Conservation (phyloP, 92 coral and sea anemone genomes). For the Parazoanthus darwini region DNA sequence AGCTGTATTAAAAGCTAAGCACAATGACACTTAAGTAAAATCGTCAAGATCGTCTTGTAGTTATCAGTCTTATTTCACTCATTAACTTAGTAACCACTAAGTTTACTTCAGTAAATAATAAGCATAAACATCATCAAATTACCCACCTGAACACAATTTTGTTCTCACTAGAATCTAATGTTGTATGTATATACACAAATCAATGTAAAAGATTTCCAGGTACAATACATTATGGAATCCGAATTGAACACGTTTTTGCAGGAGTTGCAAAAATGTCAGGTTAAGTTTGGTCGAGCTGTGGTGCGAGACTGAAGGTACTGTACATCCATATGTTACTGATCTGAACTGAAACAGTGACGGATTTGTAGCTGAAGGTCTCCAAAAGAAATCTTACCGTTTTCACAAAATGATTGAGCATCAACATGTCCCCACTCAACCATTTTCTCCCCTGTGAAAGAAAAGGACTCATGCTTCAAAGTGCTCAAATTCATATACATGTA, state of each 20-base stretch:
- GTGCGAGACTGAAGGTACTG: neutral
- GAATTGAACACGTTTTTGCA: too few species aligned
- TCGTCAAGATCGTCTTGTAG: too few species aligned
- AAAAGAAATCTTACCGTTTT: conserved; percentile 70
- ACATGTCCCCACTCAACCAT: conserved; percentile 88
- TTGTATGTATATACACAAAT: too few species aligned
- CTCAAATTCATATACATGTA: neutral
- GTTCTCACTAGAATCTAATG: too few species aligned
- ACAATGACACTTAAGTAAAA: too few species aligned
- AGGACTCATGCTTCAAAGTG: neutral
- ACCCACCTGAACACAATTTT: neutral
- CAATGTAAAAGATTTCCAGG: too few species aligned
- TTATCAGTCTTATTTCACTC: too few species aligned
- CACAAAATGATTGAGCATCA: conserved; percentile 92
- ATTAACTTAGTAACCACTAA: neutral
- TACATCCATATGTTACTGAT: neutral
- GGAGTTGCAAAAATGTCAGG: neutral
- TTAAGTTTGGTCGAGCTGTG: neutral
- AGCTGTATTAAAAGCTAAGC: too few species aligned
- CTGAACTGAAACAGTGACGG: neutral
- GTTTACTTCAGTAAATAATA: neutral
- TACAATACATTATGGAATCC: too few species aligned
- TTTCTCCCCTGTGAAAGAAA: conserved; percentile 78
- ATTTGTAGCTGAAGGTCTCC: neutral
- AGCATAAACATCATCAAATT: too few species aligned